Evolutionary conservation across 2,797 vertebrate genomes (phyloP).

Genomic region (Phrynocephalus vlangalii): DNA sequence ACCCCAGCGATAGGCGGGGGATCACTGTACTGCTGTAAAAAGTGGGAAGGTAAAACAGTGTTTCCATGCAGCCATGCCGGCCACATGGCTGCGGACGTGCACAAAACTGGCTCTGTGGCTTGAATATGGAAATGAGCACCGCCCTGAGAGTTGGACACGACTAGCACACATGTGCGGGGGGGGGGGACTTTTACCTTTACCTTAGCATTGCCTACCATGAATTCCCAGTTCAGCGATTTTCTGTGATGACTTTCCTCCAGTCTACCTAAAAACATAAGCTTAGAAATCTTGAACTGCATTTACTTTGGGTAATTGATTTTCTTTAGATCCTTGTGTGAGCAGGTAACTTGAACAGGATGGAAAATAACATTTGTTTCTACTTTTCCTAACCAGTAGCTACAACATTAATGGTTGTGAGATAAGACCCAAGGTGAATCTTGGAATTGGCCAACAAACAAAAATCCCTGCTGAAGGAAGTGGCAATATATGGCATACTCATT

Average conservation of each 20-base stretch:
- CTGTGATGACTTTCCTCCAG: background rate
- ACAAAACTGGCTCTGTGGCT: too few relatives aligned
- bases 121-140: too few relatives aligned
- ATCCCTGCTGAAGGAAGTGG: conserved; percentile 49
- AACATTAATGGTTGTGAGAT: conserved; percentile 18
- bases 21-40: too few relatives aligned
- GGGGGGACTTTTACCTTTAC: too few relatives aligned
- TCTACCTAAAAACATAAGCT: background rate
- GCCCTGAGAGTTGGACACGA: too few relatives aligned
- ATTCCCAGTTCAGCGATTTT: background rate
- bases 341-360: too few relatives aligned
- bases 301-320: background rate
- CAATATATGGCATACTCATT: conserved; percentile 35
- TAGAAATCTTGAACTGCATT: background rate
- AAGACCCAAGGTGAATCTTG: conserved; percentile 17
- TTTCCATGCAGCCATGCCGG: too few relatives aligned
- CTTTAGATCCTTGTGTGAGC: background rate
- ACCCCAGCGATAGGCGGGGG: too few relatives aligned
- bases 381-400: background rate
- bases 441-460: conserved; percentile 1
- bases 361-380: too few relatives aligned
- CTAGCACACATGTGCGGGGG: too few relatives aligned
- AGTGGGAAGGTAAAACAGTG: too few relatives aligned
- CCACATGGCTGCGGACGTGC: too few relatives aligned
- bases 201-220: background rate